Base-by-base conservation (phyloP, 64 coral and sea anemone species). In the Montipora capricornis region DNA sequence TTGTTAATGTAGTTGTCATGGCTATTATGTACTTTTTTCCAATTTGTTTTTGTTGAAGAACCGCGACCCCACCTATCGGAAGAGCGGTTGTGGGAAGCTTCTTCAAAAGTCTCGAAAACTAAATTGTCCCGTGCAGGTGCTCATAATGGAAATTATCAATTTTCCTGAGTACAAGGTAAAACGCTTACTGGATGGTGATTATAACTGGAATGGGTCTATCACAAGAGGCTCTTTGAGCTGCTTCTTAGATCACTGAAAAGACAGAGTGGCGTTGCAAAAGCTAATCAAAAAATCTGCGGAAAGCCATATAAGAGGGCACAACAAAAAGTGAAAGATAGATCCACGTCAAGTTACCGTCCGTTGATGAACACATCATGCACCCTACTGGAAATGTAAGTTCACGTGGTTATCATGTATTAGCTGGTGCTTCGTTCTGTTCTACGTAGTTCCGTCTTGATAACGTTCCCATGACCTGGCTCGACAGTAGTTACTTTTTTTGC, bases 71-170 rank as follows among this genome's bases (percentile, higher is more conserved):
- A 45, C 78, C 62, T 90, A 81, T 80, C 55, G 44, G 67, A 70
- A 73, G 80, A 81, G 80, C 4, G 87, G 87, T 3, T 55, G 76
- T 68, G 62, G 52, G 52, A 89, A 89, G 49, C 74, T 89, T 16
- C 49, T 89, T 20, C 73, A 89, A 78, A 73, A 67, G 8, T 89
- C 87, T 60, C 76, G n/a, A 45, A 89, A 89, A 89, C 51, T 78
- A 6, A 76, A 77, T 58, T 89, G 87, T 89, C 73, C 87, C 16
- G 73, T 74, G n/a, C 70, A 89, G 76, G 87, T 59, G 47, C 70
- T 61, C 14, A 89, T 89, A 71, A 78, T 20, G 58, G 87, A 78
- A 60, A 89, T 89, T n/a, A 77, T 89, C 73, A 89, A 89, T 44
- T 89, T 57, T 77, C 47, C 47, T 19, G 47, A 49, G 73, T 89